phyloP scores from a whole-genome alignment of 2,797 vertebrate species.

The Parambassis ranga region DNA sequence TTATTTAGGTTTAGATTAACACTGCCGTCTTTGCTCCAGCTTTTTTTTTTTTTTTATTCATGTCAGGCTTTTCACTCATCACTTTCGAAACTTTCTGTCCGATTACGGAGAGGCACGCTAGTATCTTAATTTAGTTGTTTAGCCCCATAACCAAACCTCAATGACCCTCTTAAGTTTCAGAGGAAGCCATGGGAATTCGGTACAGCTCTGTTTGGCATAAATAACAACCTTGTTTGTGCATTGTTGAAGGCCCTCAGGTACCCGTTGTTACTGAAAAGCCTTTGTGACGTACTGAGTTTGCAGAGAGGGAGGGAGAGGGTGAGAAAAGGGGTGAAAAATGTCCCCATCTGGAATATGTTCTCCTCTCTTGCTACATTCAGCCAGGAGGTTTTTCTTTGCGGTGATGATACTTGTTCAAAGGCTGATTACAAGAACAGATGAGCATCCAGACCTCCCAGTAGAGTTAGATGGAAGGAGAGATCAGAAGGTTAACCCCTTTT shows the following conservation, averaged over 20 bases:
- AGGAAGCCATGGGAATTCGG: conserved; percentile 41
- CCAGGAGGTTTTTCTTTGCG: conserved; percentile 33
- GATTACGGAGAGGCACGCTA: neutral
- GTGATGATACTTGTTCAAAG: conserved; percentile 43
- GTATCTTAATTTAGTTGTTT: conserved; percentile 35
- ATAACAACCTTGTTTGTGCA: conserved; percentile 45
- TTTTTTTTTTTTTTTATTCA: conserved; percentile 12
- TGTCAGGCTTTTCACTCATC: neutral
- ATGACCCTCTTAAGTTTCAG: conserved; percentile 56
- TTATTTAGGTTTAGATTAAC: conserved; percentile 62
- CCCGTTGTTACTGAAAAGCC: conserved; percentile 43
- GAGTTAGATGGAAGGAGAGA: neutral
- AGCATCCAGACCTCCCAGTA: conserved; percentile 46
- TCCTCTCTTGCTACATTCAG: conserved; percentile 17
- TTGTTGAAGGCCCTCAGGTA: conserved; percentile 52
- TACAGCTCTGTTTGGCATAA: conserved; percentile 39
- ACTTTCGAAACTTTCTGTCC: conserved; percentile 6
- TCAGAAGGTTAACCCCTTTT: conserved; percentile 17
- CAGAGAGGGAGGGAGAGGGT: neutral
- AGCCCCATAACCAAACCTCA: conserved; percentile 42
- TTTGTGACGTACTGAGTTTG: conserved; percentile 41
- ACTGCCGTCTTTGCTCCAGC: neutral
- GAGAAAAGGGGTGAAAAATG: conserved; percentile 20
- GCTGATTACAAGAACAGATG: conserved; percentile 59
- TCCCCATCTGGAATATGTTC: conserved; percentile 55